Evolutionary conservation across 2,888 invertebrate species (phyloP).

Genomic region (Coleophora flavipennella): DNA sequence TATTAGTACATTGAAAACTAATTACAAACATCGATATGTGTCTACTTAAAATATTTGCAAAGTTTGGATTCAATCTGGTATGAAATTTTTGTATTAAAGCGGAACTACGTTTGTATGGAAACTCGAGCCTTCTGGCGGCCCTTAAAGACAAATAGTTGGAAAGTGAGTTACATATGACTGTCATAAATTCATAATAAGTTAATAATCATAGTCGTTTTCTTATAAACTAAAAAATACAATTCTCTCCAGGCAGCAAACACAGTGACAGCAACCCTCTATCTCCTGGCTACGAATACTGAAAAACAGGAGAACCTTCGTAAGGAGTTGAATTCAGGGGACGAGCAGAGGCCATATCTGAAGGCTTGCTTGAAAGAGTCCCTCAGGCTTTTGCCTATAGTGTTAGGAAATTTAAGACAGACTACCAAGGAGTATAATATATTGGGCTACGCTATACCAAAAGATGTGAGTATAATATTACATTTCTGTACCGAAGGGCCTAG

Average conservation of each 20-base stretch:
- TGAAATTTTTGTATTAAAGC: too few species aligned
- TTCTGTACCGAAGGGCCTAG: too few species aligned
- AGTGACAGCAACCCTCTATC: slow-evolving; percentile 69
- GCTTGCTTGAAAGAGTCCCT: slow-evolving; percentile 82
- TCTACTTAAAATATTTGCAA: too few species aligned
- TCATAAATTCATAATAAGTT: too few species aligned
- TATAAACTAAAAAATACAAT: not conserved
- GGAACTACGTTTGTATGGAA: too few species aligned
- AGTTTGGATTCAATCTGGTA: too few species aligned
- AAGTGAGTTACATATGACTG: too few species aligned
- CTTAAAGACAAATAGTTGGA: too few species aligned
- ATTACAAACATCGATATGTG: too few species aligned
- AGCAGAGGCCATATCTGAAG: slow-evolving; percentile 72
- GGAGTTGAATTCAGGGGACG: slow-evolving; percentile 54
- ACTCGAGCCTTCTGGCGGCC: too few species aligned
- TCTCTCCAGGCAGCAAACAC: slow-evolving; percentile 68
- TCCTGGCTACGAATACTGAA: slow-evolving; percentile 74
- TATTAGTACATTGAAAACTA: too few species aligned
- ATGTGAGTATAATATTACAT: slow-evolving; percentile 46
- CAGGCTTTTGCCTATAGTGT: slow-evolving; percentile 74
- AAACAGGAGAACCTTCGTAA: slow-evolving; percentile 75
- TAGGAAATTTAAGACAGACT: slow-evolving; percentile 69
- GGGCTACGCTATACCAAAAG: slow-evolving; percentile 76
- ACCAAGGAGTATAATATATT: slow-evolving; percentile 70
- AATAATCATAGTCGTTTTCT: too few species aligned